These are phyloP conservation scores for Kuschelorhynchus macadamiae DNA, from an alignment of 2,888 invertebrate species.

Conservation along the genomic window DNA sequence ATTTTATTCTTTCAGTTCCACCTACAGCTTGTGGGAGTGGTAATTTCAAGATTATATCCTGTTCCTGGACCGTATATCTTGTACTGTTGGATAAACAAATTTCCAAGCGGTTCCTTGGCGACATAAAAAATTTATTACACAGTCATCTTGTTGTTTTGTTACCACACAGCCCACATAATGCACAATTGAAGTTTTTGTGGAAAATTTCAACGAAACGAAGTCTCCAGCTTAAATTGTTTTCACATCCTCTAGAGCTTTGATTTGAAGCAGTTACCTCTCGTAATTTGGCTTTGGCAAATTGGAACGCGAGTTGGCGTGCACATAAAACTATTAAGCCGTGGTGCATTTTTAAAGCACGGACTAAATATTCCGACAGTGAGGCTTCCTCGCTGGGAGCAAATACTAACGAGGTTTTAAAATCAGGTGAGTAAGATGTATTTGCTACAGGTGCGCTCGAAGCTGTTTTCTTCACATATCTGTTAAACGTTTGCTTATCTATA, in stretches of 20 bases:
- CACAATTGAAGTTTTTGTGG: conserved; percentile 32
- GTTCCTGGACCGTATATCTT: conserved; percentile 34
- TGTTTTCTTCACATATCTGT: no score
- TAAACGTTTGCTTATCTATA: no score
- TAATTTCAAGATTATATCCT: conserved; percentile 34
- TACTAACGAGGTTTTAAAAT: no score
- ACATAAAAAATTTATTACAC: conserved; percentile 31
- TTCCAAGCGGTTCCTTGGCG: conserved; percentile 25
- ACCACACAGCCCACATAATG: conserved; percentile 16
- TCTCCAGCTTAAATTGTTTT: conserved; percentile 12
- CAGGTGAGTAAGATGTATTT: no score
- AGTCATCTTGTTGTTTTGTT: conserved; percentile 6
- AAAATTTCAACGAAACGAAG: conserved; percentile 25
- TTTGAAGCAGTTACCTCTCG: conserved; percentile 22
- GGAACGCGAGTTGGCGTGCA: no score
- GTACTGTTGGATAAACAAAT: conserved; percentile 28
- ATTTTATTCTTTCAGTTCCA: conserved; percentile 27
- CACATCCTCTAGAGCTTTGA: conserved; percentile 14
- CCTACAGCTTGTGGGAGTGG: conserved; percentile 26
- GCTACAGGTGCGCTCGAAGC: no score
- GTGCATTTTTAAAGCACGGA: no score
- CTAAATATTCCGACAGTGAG: no score
- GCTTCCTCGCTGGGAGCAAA: no score
- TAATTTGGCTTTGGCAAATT: neutral
- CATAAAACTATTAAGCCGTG: no score